Evolutionary conservation across 2,113 vertebrate species (phyloP).

Genomic region (Lamprologus ornatipinnis): DNA sequence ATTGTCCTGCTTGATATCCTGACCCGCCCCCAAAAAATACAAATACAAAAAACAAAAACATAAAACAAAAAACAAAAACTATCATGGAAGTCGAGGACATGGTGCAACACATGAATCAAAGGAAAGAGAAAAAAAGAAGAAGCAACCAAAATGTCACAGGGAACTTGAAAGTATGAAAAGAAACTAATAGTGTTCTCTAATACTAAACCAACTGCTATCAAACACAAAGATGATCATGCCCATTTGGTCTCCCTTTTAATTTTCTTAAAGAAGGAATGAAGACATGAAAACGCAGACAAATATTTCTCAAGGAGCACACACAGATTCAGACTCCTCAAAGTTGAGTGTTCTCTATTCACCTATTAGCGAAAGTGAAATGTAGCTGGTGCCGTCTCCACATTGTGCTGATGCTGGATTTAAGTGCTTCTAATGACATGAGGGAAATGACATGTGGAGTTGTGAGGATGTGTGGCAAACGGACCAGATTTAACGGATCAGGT

Average conservation of each 20-base stretch:
- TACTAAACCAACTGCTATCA: slow-evolving; percentile 79
- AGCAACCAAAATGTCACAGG: slow-evolving; percentile 81
- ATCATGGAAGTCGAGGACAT: background rate
- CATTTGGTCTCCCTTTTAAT: slow-evolving; percentile 70
- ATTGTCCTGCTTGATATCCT: background rate
- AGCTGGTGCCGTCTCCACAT: background rate
- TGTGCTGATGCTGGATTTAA: slow-evolving; percentile 10
- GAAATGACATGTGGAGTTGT: slow-evolving; percentile 18
- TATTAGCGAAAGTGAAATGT: background rate
- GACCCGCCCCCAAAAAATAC: background rate
- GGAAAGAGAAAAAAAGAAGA: background rate
- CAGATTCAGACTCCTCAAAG: background rate
- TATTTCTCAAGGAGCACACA: background rate
- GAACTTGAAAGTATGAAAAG: slow-evolving; percentile 84
- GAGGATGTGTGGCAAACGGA: slow-evolving; percentile 72
- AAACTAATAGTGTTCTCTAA: slow-evolving; percentile 46
- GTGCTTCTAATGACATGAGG: slow-evolving; percentile 9
- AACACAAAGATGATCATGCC: slow-evolving; percentile 65
- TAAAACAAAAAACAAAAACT: background rate
- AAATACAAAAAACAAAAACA: background rate
- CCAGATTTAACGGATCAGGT: slow-evolving; percentile 95
- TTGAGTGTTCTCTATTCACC: background rate
- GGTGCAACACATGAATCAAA: background rate
- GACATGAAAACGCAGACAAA: background rate
- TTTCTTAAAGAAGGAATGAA: slow-evolving; percentile 72